Base-by-base conservation (phyloP, 2,113 vertebrate species). In the Channa argus region DNA sequence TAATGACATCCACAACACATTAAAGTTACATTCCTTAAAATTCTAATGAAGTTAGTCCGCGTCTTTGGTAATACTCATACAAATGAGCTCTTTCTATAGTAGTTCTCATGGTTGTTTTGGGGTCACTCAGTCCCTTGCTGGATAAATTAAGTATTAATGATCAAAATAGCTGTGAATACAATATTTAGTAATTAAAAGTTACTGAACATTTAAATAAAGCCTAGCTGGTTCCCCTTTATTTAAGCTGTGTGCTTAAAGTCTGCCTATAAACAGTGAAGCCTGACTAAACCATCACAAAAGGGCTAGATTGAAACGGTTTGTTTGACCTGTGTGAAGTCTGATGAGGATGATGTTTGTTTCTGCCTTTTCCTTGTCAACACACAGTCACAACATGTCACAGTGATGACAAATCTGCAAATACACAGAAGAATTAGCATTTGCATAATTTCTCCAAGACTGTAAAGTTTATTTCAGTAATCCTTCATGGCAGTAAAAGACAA, bases 401-500 rank as follows among this genome's bases (percentile, higher is more conserved):
- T 2, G 50, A 74, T 64, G 9, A 60, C 47, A 61, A 56, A 56
- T 12, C 33, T 46, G 37, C 14, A 58, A 24, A 24, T 24, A 24
- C n/a, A 64, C 34, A 43, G n/a, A 76, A 69, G 11, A 78, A 75
- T 51, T 2, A 63, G 55, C 11, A 37, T n/a, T 46, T 47, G 61
- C 65, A 15, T 54, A 24, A 37, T 77, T 88, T 64, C 76, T 91
- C 74, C 71, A 85, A 84, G 83, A 77, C 69, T 89, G 88, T 89
- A 83, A 84, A 92, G 91, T 94, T 95, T 94, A 93, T 94, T 95
- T 94, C 91, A 88, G 87, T 92, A 92, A 92, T 93, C 92, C 87
- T 92, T 94, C 88, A 92, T 93, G 93, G 93, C 96, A 96, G 95
- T 95, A 94, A 95, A 96, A 95, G 96, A 97, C 96, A 95, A 97